Evolutionary conservation across 2,888 invertebrate genomes (phyloP), one percentile per base, ranked within the genome.

Genomic region (Aphrophora alni): DNA sequence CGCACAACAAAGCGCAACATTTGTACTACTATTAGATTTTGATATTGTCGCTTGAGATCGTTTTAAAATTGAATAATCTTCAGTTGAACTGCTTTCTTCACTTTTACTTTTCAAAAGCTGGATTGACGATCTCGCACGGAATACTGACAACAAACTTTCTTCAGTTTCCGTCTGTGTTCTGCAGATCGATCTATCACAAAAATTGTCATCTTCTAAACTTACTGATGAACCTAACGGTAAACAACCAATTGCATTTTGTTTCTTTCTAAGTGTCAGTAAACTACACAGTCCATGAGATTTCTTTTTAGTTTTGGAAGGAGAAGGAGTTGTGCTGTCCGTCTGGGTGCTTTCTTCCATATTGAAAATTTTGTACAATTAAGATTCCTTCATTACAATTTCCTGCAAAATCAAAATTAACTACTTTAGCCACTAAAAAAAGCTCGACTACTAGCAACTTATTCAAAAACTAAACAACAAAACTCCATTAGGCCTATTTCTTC

Each of bases 231-330:
- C 86, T 85, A 81, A 86, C 85, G 71, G 87, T 85, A 88, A 84
- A 80, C 89, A 89, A 2, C 88, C 88, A 10, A 88, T 21, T 2
- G 59, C 5, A 21, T 59, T 87, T 83, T 87, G 87, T 0, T 88
- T 88, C 81, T 88, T 89, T 80, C 88, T 88, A 75, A 88, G 86
- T 86, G 88, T 87, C 70, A 89, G 84, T 82, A 89, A 86, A 69
- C 87, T 87, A 82, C 88, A 88, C 5, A 89, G 85, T 8, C 82
- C 78, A 14, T 82, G 81, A 5, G 88, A 88, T 81, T 88, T 88
- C 82, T 88, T 88, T 81, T 88, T 88, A 79, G 88, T 87, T 80
- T 88, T 88, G 0, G 86, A 28, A 21, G 78, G 73, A 27, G 78
- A 59, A 3, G 78, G 21, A 24, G 44, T 59, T 26, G 72, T 28